Evolutionary conservation across 2,797 vertebrate genomes (phyloP).

Genomic region (Amblyopsis hoosieri): DNA sequence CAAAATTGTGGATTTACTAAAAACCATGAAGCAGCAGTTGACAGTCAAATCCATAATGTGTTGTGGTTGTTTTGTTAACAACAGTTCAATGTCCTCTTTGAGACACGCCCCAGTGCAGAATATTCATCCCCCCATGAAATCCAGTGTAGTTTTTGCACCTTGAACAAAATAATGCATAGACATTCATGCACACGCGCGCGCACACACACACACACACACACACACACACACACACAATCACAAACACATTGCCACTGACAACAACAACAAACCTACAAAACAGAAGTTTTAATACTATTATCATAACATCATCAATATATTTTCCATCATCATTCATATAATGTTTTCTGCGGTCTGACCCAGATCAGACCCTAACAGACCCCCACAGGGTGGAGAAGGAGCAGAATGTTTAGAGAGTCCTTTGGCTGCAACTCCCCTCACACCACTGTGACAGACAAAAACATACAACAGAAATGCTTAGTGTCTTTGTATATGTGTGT

Average conservation of each 20-base stretch:
- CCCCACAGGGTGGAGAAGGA: conserved; percentile 34
- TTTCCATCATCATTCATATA: conserved; percentile 63
- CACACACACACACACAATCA: conserved; percentile 24
- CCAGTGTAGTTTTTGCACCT: too few species aligned
- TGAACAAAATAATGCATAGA: too few species aligned
- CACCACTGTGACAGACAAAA: conserved; percentile 45
- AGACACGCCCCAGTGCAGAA: too few species aligned
- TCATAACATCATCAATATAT: conserved; percentile 52
- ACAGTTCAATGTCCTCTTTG: too few species aligned
- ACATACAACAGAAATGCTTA: conserved; percentile 60
- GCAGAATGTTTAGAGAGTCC: conserved; percentile 48
- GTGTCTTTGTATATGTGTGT: conserved; percentile 14
- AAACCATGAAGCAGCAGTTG: too few species aligned
- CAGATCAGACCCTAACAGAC: background rate
- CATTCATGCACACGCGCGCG: conserved; percentile 13
- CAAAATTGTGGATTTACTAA: too few species aligned
- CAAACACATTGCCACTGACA: conserved; percentile 21
- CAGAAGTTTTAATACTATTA: conserved; percentile 74
- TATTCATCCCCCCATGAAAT: too few species aligned
- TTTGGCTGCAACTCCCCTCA: conserved; percentile 70
- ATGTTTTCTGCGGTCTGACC: conserved; percentile 48
- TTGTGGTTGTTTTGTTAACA: too few species aligned
- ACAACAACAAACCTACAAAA: conserved; percentile 51
- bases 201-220: conserved; percentile 21
- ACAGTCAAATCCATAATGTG: too few species aligned